These are phyloP conservation scores for Arenaria interpres DNA, from an alignment of 2,113 vertebrate genomes.

Conservation along the genomic window DNA sequence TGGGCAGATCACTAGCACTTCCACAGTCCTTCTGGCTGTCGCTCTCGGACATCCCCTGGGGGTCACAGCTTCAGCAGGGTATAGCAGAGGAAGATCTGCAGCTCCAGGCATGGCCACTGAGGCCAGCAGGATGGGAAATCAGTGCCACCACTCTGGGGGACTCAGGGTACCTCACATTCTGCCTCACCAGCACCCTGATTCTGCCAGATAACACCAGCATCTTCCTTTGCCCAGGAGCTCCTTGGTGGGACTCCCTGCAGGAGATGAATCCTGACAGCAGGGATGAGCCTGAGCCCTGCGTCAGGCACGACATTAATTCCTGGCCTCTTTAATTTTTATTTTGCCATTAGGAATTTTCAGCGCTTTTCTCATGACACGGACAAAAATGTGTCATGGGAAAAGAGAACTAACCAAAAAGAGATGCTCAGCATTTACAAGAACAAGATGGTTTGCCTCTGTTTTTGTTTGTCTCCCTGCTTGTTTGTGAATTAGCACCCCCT, in stretches of 20 bases:
- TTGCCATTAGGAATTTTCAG: background rate
- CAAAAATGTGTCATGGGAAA: background rate
- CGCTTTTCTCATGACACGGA: background rate
- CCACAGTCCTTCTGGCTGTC: background rate
- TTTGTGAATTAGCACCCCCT: background rate
- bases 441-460: background rate
- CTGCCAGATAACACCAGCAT: accelerated
- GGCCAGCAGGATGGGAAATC: background rate
- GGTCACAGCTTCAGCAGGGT: background rate
- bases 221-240: background rate
- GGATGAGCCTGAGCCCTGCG: background rate
- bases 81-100: background rate
- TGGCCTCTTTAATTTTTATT: background rate
- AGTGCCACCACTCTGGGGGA: background rate
- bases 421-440: background rate
- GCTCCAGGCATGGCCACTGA: background rate
- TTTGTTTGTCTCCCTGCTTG: background rate
- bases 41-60: background rate
- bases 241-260: background rate
- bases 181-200: background rate
- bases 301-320: background rate
- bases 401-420: background rate
- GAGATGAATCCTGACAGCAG: background rate
- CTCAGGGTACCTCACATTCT: background rate
- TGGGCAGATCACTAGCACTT: background rate